Evolutionary conservation across 2,113 vertebrate species (phyloP).

Genomic region (Todiramphus saurophagus): DNA sequence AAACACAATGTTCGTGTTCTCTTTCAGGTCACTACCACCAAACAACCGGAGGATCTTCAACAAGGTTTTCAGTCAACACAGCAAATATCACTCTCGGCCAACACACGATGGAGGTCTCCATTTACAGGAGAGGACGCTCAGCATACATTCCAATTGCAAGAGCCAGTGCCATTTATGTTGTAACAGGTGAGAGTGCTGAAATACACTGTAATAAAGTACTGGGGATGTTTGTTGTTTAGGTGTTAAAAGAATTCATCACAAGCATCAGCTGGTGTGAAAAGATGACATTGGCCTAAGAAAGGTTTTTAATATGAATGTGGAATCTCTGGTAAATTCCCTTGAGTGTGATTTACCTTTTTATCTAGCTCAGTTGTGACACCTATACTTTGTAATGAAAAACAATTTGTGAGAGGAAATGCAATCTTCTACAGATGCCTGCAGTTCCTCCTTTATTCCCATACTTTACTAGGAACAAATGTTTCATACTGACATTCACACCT

Average conservation of each 20-base stretch:
- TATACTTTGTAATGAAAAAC: not conserved
- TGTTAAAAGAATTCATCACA: not conserved
- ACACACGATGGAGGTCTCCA: slow-evolving; percentile 85
- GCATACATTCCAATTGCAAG: slow-evolving; percentile 78
- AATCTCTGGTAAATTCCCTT: not conserved
- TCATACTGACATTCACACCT: not conserved
- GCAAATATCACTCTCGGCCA: slow-evolving; percentile 82
- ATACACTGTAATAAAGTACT: not conserved
- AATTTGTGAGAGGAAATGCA: rapidly evolving
- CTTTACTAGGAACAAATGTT: not conserved
- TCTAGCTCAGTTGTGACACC: not conserved
- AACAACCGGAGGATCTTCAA: slow-evolving; percentile 81
- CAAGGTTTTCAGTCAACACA: slow-evolving; percentile 85
- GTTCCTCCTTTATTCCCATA: not conserved
- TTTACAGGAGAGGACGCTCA: slow-evolving; percentile 81
- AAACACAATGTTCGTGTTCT: not conserved
- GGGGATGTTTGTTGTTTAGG: not conserved
- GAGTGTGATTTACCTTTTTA: not conserved
- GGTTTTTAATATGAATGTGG: not conserved
- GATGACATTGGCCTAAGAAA: not conserved
- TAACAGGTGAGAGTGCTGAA: slow-evolving; percentile 82
- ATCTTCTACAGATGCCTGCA: not conserved
- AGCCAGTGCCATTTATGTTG: slow-evolving; percentile 76
- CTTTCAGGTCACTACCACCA: slow-evolving; percentile 88
- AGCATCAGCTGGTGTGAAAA: not conserved